Percentiles rank a stretch among this genome's conserved stretches.
Conservation (phyloP, 1,140 invertebrate genomes). For the Trinorchestia longiramus region DNA sequence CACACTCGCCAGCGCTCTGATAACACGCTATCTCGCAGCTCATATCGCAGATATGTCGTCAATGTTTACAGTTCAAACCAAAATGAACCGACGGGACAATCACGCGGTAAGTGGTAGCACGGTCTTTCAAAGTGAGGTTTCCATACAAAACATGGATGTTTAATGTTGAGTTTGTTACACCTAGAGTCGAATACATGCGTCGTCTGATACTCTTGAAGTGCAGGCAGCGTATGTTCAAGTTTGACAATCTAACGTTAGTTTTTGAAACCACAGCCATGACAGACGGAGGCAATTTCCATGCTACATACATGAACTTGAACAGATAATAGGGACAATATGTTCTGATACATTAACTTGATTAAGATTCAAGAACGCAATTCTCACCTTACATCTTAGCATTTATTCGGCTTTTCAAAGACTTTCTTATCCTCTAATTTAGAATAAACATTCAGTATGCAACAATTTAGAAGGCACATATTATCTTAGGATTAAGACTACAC, state of each 20-base stretch:
- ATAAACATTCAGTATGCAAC: too few relatives aligned
- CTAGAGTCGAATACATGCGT: neutral
- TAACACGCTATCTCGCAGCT: conserved; percentile 11
- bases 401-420: too few relatives aligned
- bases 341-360: too few relatives aligned
- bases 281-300: neutral
- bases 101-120: neutral
- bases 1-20: neutral
- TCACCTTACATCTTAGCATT: too few relatives aligned
- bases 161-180: neutral
- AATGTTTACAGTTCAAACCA: neutral
- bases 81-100: neutral
- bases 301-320: too few relatives aligned
- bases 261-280: neutral
- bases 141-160: neutral
- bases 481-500: too few relatives aligned
- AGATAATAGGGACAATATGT: too few relatives aligned
- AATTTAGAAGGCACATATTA: too few relatives aligned
- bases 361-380: too few relatives aligned
- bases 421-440: too few relatives aligned
- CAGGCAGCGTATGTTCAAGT: neutral
- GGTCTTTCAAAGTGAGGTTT: neutral
- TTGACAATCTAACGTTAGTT: too few relatives aligned
- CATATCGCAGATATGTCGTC: neutral
- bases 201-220: neutral